Conservation (phyloP, 1,140 invertebrate genomes). For the Nephila pilipes region DNA sequence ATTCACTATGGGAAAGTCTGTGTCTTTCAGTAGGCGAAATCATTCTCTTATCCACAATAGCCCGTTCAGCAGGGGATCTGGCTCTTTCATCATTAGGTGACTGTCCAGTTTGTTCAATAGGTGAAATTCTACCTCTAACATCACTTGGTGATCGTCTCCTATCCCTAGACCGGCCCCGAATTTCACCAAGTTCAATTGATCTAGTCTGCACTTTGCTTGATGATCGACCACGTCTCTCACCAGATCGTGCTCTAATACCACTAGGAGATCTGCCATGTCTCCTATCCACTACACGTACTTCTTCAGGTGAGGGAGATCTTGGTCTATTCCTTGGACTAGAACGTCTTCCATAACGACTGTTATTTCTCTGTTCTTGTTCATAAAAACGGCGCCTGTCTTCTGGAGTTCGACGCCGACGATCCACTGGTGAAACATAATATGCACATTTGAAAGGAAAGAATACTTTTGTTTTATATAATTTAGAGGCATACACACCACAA, state of each 20-base stretch:
- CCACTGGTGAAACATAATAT: slow-evolving; percentile 18
- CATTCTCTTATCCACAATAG: slow-evolving; percentile 48
- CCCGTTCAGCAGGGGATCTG: slow-evolving; percentile 36
- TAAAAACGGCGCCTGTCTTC: slow-evolving; percentile 54
- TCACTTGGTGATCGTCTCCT: slow-evolving; percentile 19
- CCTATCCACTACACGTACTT: background rate
- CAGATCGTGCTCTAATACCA: slow-evolving; percentile 39
- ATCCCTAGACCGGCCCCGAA: background rate
- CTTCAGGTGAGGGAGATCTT: slow-evolving; percentile 49
- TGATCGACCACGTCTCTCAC: slow-evolving; percentile 35
- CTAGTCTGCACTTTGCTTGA: slow-evolving; percentile 23
- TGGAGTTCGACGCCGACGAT: slow-evolving; percentile 56
- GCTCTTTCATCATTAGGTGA: slow-evolving; percentile 39
- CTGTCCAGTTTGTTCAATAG: background rate
- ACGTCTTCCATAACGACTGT: slow-evolving; percentile 44
- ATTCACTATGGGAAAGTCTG: slow-evolving; percentile 13
- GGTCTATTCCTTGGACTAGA: slow-evolving; percentile 66
- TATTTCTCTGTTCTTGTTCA: slow-evolving; percentile 62
- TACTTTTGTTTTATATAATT: too few species aligned
- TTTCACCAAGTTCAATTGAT: background rate
- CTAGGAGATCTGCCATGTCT: slow-evolving; percentile 53
- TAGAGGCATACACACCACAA: too few species aligned
- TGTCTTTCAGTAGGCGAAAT: slow-evolving; percentile 31
- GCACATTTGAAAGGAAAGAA: too few species aligned
- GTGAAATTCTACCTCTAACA: background rate